phyloP scores from a whole-genome alignment of 1,140 invertebrate genomes.

The Bathynomus jamesi region DNA sequence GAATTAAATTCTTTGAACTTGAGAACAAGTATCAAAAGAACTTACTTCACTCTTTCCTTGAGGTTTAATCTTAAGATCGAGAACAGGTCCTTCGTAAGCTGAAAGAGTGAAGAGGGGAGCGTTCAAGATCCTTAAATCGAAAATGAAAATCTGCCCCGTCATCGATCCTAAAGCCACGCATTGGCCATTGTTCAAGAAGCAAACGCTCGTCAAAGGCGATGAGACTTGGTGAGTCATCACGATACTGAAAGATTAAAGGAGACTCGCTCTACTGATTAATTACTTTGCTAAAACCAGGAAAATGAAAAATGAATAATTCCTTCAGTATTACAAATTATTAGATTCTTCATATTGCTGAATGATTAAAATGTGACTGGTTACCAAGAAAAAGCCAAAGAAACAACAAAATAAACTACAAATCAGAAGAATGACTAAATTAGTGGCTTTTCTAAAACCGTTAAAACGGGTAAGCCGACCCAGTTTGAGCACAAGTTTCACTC shows the following conservation, averaged over 20 bases:
- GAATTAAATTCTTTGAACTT: too few relatives aligned
- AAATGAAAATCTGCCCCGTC: constrained; percentile 24
- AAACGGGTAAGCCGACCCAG: too few relatives aligned
- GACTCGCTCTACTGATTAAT: too few relatives aligned
- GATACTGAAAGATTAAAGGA: constrained; percentile 15
- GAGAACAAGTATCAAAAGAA: too few relatives aligned
- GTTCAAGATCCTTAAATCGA: constrained; percentile 22
- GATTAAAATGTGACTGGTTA: neutral
- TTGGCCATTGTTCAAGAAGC: constrained; percentile 23
- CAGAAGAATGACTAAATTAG: neutral
- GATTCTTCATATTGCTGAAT: neutral
- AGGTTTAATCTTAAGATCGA: neutral
- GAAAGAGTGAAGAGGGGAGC: constrained; percentile 13
- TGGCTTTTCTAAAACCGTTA: too few relatives aligned
- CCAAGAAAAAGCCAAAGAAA: neutral
- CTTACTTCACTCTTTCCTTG: neutral
- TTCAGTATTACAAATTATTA: neutral
- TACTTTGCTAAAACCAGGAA: too few relatives aligned
- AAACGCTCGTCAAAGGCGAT: constrained; percentile 23
- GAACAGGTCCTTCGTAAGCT: constrained; percentile 12
- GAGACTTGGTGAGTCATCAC: constrained; percentile 14
- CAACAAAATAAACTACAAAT: neutral
- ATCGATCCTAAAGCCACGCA: constrained; percentile 22
- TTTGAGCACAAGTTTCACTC: too few relatives aligned
- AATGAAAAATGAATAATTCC: neutral